Conservation (phyloP, 2,888 invertebrate genomes). For the Drosophila yooni region DNA sequence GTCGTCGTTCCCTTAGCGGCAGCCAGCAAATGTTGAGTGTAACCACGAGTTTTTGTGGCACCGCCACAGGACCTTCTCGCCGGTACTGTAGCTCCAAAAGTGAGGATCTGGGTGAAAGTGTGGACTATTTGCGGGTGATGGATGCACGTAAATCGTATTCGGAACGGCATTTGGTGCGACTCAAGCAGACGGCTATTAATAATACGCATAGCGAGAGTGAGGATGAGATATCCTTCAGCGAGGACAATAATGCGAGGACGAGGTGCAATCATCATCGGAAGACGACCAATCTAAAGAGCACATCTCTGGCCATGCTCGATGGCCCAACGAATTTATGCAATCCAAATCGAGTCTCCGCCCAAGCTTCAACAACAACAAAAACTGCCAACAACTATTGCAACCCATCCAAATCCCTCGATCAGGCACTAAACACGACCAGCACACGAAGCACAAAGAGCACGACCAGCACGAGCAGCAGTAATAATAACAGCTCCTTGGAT, state of each 20-base stretch:
- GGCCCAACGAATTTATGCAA: slow-evolving; percentile 81
- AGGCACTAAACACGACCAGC: slow-evolving; percentile 73
- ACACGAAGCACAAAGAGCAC: slow-evolving; percentile 39
- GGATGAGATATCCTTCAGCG: slow-evolving; percentile 83
- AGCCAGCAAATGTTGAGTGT: slow-evolving; percentile 74
- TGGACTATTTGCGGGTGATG: slow-evolving; percentile 80
- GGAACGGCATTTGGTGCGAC: slow-evolving; percentile 83
- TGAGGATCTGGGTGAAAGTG: slow-evolving; percentile 81
- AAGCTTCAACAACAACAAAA: slow-evolving; percentile 26
- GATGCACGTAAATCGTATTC: slow-evolving; percentile 84
- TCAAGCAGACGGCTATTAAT: slow-evolving; percentile 84
- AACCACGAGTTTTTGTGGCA: slow-evolving; percentile 80
- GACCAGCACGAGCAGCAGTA: slow-evolving; percentile 61
- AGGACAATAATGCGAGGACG: slow-evolving; percentile 81
- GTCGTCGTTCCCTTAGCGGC: slow-evolving; percentile 67
- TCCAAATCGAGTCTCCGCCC: slow-evolving; percentile 57
- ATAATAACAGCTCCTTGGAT: slow-evolving; percentile 81
- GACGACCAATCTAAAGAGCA: slow-evolving; percentile 84
- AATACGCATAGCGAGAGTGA: slow-evolving; percentile 82
- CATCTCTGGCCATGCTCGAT: slow-evolving; percentile 83
- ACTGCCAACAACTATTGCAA: slow-evolving; percentile 65
- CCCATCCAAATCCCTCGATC: slow-evolving; percentile 79
- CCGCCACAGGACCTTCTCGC: slow-evolving; percentile 67
- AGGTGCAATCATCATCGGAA: slow-evolving; percentile 55
- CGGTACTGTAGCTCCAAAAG: slow-evolving; percentile 83